Conservation (phyloP, 2,113 vertebrate species). For the Siniperca knerii region DNA sequence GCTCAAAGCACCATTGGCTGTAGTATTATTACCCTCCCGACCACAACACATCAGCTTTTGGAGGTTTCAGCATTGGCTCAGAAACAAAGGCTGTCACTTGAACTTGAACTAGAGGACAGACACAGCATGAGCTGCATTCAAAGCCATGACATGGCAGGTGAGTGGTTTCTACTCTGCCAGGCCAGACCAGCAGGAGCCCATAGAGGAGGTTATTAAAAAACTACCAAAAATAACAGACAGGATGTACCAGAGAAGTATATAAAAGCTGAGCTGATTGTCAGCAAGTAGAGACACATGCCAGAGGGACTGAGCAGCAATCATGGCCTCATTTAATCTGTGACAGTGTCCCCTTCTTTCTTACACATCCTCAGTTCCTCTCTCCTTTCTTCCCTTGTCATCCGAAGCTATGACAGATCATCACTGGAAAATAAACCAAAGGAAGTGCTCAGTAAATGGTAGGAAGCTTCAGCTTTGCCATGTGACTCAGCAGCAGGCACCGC, state of each 20-base stretch:
- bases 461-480: constrained; percentile 43
- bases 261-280: constrained; percentile 30
- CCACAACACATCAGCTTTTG: not conserved
- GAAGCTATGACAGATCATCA: constrained; percentile 36
- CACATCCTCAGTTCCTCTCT: constrained; percentile 5
- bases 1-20: not conserved
- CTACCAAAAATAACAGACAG: constrained; percentile 51
- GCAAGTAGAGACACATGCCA: constrained; percentile 20
- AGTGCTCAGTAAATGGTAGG: constrained; percentile 48
- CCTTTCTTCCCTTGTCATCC: constrained; percentile 38
- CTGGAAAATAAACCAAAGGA: constrained; percentile 32
- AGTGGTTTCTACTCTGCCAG: constrained; percentile 6
- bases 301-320: constrained; percentile 13
- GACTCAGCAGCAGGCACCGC: constrained; percentile 50
- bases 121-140: constrained; percentile 44
- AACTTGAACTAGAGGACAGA: constrained; percentile 20
- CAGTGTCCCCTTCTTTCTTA: constrained; percentile 14
- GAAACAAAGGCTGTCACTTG: constrained; percentile 24
- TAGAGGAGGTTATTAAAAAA: constrained; percentile 40
- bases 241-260: constrained; percentile 18
- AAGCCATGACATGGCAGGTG: constrained; percentile 8
- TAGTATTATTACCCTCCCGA: not conserved
- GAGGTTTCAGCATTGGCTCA: not conserved
- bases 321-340: constrained; percentile 47
- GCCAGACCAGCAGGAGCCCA: constrained; percentile 28